Evolutionary conservation across 2,113 vertebrate species (phyloP).

Genomic region (Tapirus terrestris): DNA sequence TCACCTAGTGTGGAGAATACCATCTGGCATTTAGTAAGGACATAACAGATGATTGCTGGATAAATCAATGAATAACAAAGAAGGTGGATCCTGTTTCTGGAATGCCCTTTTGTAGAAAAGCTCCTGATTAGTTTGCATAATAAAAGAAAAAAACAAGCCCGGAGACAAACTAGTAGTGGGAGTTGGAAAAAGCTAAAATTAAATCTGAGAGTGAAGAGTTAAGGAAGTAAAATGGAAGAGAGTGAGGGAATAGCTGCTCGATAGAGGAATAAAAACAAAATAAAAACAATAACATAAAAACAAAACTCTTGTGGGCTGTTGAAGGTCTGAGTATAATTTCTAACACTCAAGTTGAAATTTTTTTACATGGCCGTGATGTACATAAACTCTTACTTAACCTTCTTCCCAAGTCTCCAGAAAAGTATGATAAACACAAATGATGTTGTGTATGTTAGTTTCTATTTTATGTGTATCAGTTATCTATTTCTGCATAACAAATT

Average conservation of each 20-base stretch:
- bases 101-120: background rate
- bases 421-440: background rate
- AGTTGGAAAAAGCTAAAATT: background rate
- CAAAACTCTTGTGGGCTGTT: background rate
- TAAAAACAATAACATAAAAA: background rate
- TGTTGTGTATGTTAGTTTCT: background rate
- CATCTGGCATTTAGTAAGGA: background rate
- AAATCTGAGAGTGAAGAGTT: background rate
- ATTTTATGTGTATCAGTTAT: background rate
- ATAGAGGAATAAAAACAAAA: background rate
- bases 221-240: background rate
- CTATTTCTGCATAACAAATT: background rate
- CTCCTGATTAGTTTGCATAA: background rate
- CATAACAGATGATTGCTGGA: background rate
- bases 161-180: background rate
- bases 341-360: background rate
- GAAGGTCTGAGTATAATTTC: background rate
- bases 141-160: background rate
- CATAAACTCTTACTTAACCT: background rate
- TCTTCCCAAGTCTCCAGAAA: background rate
- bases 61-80: background rate
- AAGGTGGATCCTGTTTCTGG: background rate
- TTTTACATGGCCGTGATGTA: background rate
- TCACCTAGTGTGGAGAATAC: background rate
- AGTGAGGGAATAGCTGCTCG: background rate